Evolutionary conservation across 2,888 invertebrate species (phyloP).

Genomic region (Microchrysa polita): DNA sequence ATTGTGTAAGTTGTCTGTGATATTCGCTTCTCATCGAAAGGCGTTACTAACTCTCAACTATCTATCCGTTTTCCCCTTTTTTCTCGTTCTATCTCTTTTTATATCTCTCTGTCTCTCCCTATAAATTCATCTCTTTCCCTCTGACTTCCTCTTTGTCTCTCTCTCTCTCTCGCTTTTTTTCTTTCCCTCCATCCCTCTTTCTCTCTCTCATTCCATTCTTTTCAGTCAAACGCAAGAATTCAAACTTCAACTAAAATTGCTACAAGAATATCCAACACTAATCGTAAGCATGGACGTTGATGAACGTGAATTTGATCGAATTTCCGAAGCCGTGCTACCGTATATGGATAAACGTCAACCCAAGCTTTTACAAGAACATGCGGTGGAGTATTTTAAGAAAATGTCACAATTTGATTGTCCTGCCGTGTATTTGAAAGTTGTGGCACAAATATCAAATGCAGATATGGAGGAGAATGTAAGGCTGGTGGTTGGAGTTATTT

Average conservation of each 20-base stretch:
- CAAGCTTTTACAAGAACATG: constrained; percentile 55
- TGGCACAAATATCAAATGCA: not conserved
- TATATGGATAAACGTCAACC: constrained; percentile 60
- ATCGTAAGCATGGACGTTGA: constrained; percentile 58
- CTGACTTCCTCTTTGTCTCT: too few species aligned
- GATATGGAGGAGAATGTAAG: constrained; percentile 12
- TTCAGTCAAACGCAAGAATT: constrained; percentile 60
- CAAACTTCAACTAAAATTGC: constrained; percentile 60
- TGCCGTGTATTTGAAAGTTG: constrained; percentile 58
- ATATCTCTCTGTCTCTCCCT: not conserved
- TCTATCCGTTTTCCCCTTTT: too few species aligned
- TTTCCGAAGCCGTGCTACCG: constrained; percentile 55
- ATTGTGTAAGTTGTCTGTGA: constrained; percentile 52
- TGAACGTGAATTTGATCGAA: constrained; percentile 59
- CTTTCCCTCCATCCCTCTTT: too few species aligned
- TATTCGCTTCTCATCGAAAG: too few species aligned
- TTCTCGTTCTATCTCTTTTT: too few species aligned
- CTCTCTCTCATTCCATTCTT: not conserved
- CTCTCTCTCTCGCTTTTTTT: too few species aligned
- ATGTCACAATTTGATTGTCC: constrained; percentile 58
- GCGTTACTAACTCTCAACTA: too few species aligned
- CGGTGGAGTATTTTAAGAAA: constrained; percentile 55
- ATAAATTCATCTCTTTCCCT: not conserved
- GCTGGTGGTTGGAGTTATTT: not conserved
- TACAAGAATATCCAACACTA: constrained; percentile 56